These are phyloP conservation scores for Eristalinus aeneus DNA, from an alignment of 2,888 invertebrate genomes.

Conservation along the genomic window DNA sequence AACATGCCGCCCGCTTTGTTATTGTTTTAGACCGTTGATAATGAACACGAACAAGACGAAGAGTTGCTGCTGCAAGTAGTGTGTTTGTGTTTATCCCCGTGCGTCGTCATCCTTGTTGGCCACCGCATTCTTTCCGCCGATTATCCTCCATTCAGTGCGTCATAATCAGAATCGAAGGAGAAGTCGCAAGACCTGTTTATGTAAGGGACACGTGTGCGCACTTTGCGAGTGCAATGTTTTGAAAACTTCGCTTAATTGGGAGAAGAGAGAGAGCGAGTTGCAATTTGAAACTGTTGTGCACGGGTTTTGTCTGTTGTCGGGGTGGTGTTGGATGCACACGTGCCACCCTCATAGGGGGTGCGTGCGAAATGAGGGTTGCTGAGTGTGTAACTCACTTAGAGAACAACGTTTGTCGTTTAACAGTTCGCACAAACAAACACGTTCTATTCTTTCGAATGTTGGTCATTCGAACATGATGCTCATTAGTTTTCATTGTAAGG, in stretches of 20 bases:
- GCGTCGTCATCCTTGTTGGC: background rate
- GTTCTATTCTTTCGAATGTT: slow-evolving; percentile 51
- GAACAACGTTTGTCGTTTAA: slow-evolving; percentile 59
- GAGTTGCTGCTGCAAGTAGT: background rate
- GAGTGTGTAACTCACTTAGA: slow-evolving; percentile 54
- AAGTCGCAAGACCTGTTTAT: slow-evolving; percentile 39
- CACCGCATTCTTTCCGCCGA: slow-evolving; percentile 47
- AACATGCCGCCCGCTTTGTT: slow-evolving; percentile 41
- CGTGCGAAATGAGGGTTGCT: slow-evolving; percentile 64
- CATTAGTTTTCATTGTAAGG: slow-evolving; percentile 69
- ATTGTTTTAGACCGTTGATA: slow-evolving; percentile 65
- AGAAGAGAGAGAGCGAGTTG: slow-evolving; percentile 61
- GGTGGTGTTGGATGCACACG: slow-evolving; percentile 29
- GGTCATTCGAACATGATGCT: slow-evolving; percentile 70
- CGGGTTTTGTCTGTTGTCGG: slow-evolving; percentile 39
- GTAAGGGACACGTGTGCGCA: slow-evolving; percentile 60
- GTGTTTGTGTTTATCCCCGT: slow-evolving; percentile 49
- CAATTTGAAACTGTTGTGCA: slow-evolving; percentile 59
- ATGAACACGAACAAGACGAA: slow-evolving; percentile 30
- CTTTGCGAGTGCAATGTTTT: slow-evolving; percentile 70
- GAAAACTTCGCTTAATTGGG: slow-evolving; percentile 70
- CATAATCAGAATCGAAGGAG: slow-evolving; percentile 53
- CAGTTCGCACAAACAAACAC: slow-evolving; percentile 57
- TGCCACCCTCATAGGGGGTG: slow-evolving; percentile 59
- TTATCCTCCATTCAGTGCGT: slow-evolving; percentile 60